Evolutionary conservation across 2,113 vertebrate genomes (phyloP).

Genomic region (Paradoxurus hermaphroditus): DNA sequence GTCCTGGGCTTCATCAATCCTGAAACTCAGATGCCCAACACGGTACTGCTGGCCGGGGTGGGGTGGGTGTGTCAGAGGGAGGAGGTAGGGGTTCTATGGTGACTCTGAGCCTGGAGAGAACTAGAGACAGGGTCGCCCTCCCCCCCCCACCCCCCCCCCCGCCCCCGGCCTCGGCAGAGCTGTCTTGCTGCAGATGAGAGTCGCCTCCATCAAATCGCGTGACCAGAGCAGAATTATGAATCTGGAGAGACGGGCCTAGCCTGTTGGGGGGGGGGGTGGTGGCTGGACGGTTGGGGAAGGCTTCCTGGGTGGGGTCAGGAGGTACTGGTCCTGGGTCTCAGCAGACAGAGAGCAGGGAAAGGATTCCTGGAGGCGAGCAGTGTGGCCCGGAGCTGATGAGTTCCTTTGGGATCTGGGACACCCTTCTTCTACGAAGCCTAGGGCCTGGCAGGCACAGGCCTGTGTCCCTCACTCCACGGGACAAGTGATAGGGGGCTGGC

Average conservation of each 20-base stretch:
- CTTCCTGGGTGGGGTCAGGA: neutral
- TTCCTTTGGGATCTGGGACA: neutral
- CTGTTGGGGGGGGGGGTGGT: neutral
- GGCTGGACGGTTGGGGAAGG: neutral
- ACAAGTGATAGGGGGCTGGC: neutral
- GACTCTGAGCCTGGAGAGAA: neutral
- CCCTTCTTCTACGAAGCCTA: neutral
- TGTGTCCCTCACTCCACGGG: neutral
- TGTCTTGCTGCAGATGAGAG: neutral
- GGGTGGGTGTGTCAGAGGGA: slow-evolving; percentile 53
- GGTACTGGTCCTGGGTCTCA: neutral
- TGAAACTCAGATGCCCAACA: slow-evolving; percentile 94
- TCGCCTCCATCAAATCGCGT: neutral
- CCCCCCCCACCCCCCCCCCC: too few relatives aligned
- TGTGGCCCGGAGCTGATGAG: neutral
- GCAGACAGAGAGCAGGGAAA: neutral
- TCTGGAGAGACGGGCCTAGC: neutral
- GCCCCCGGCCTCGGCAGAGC: neutral
- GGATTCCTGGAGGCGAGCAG: neutral
- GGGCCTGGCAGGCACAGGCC: neutral
- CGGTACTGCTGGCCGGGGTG: slow-evolving; percentile 79
- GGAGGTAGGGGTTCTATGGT: fast-evolving
- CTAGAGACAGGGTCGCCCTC: neutral
- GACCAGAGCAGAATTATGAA: neutral
- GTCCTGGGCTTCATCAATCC: slow-evolving; percentile 92